Percentiles rank a stretch among this genome's conserved stretches.
These are phyloP conservation scores for Catharus minimus DNA, from an alignment of 2,113 vertebrate species.

Conservation along the genomic window DNA sequence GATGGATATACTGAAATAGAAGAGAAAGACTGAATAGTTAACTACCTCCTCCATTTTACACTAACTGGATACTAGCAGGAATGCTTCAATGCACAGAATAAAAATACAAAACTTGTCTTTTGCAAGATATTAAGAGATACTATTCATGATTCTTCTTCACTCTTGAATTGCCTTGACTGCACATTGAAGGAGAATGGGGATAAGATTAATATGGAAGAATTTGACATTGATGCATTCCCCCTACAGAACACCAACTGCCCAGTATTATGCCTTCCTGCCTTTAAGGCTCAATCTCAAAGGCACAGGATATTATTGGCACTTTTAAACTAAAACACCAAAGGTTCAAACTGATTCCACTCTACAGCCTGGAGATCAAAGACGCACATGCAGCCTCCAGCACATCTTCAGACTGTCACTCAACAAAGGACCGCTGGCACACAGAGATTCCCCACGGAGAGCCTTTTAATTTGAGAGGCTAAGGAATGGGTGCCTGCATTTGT, in stretches of 20 bases:
- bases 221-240: neutral
- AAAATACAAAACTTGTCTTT: neutral
- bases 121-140: neutral
- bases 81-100: neutral
- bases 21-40: neutral
- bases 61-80: neutral
- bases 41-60: neutral
- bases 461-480: neutral
- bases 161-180: neutral
- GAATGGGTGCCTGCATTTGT: neutral
- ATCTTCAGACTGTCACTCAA: neutral
- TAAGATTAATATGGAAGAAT: neutral
- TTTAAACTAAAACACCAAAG: neutral
- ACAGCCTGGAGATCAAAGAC: neutral
- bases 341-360: neutral
- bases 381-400: fast-evolving
- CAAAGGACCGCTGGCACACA: neutral
- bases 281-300: neutral
- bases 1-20: neutral
- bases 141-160: neutral
- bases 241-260: neutral
- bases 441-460: neutral
- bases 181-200: neutral
- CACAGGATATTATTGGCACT: neutral
- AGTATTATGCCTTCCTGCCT: neutral